These are phyloP conservation scores for Gobio gobio DNA, from an alignment of 2,113 vertebrate species.

Conservation along the genomic window DNA sequence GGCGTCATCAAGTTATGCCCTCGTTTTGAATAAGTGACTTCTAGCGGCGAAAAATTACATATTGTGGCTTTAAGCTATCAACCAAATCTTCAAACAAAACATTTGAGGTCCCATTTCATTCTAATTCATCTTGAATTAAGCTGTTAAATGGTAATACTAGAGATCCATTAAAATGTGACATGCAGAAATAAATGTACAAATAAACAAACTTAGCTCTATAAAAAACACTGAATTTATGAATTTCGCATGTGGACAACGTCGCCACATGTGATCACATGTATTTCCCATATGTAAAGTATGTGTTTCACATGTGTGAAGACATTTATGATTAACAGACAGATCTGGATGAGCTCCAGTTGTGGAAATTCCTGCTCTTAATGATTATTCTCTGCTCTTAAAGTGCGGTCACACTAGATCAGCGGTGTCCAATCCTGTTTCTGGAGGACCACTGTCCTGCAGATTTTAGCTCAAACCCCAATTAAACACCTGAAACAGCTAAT, in stretches of 20 bases:
- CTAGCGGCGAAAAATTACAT: too few species aligned
- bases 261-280: too few species aligned
- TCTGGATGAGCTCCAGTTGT: slow-evolving; percentile 15
- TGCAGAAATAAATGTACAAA: neutral
- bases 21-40: too few species aligned
- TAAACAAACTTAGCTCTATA: neutral
- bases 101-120: neutral
- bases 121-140: neutral
- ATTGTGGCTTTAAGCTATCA: neutral
- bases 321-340: slow-evolving; percentile 63
- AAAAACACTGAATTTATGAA: too few species aligned
- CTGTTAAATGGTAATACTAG: neutral
- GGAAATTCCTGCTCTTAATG: slow-evolving; percentile 36
- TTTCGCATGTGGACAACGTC: too few species aligned
- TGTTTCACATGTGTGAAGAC: neutral
- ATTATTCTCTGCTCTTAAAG: neutral
- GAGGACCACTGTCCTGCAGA: too few species aligned
- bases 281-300: too few species aligned
- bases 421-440: too few species aligned
- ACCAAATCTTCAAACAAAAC: neutral
- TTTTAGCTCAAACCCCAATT: too few species aligned
- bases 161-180: neutral
- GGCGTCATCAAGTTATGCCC: too few species aligned
- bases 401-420: neutral
- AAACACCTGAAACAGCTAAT: too few species aligned